These are phyloP conservation scores for Lochmaea capreae DNA, from an alignment of 2,888 invertebrate species.

Conservation along the genomic window DNA sequence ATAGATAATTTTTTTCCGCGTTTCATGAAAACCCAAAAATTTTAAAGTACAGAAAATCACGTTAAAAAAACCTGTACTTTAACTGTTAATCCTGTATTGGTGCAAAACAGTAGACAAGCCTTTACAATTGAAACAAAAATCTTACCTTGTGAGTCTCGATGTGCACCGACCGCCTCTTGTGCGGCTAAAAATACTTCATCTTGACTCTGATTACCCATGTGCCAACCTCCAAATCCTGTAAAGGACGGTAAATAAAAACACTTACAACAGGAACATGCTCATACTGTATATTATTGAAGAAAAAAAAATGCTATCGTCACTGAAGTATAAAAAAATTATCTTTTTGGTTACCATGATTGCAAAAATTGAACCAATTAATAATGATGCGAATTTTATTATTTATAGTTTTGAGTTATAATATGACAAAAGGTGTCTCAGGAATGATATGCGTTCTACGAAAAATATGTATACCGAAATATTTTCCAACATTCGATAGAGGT, in stretches of 20 bases:
- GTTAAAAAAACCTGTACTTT: background rate
- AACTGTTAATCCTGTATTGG: constrained; percentile 20
- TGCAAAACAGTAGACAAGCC: constrained; percentile 52
- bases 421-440: no score
- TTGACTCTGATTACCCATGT: constrained; percentile 83
- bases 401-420: no score
- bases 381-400: no score
- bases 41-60: background rate
- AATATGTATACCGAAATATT: background rate
- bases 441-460: background rate
- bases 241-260: constrained; percentile 6
- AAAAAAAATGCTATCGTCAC: background rate
- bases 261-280: background rate
- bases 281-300: background rate
- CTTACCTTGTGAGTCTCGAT: constrained; percentile 94
- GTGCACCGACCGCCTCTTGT: constrained; percentile 81
- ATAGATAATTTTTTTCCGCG: background rate
- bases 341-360: no score
- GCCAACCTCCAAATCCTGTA: constrained; percentile 86
- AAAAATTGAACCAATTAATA: no score
- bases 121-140: constrained; percentile 65
- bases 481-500: background rate
- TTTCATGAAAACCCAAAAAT: background rate
- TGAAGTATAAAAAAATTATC: background rate
- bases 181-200: constrained; percentile 88